Base-by-base conservation (phyloP, 2,888 invertebrate species). In the Dolomedes plantarius region DNA sequence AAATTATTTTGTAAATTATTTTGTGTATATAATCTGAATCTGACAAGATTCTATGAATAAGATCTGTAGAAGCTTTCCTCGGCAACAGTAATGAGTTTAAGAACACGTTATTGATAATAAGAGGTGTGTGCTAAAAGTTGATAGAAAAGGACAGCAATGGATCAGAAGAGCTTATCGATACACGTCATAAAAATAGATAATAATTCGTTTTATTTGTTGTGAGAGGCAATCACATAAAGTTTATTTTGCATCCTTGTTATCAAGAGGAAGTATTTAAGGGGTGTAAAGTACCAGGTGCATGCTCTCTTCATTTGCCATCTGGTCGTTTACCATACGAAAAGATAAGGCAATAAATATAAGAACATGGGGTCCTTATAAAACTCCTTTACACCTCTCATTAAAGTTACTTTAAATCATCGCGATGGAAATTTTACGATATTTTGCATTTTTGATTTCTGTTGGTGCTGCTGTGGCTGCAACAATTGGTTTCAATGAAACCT, bases 301-400 rank as follows among this genome's bases (percentile, higher is more conserved):
- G n/a, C n/a, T 23, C 23, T 56, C 56, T 56, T 56, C 36, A 3
- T 19, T 67, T 9, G 32, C 29, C 79, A 79, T 27, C 64, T 72
- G 79, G 11, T 64, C 16, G 36, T 69, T 75, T 75, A 68, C 69
- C 81, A 75, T 23, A 39, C 13, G 6, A 27, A 36, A 41, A 41
- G 75, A 82, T 82, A 82, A 82, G 69, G 36, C 46, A 82, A 64
- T 27, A 23, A 36, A 82, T 82, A 82, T 75, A 75, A 82, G 69
- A 69, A 19, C 5, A 3, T 56, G 23, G 23, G 19, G 6, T 5
- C n/a, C 5, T 23, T n/a, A 2, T 7, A 11, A 11, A 56, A 23
- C 5, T 23, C 56, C 23, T 56, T 56, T 23, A 1, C 16, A 23
- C 2, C 39, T 67, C 79, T 67, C 27, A 27, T 9, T 1, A n/a